phyloP scores from a whole-genome alignment of 2,113 vertebrate species.

The Hypanus sabinus region DNA sequence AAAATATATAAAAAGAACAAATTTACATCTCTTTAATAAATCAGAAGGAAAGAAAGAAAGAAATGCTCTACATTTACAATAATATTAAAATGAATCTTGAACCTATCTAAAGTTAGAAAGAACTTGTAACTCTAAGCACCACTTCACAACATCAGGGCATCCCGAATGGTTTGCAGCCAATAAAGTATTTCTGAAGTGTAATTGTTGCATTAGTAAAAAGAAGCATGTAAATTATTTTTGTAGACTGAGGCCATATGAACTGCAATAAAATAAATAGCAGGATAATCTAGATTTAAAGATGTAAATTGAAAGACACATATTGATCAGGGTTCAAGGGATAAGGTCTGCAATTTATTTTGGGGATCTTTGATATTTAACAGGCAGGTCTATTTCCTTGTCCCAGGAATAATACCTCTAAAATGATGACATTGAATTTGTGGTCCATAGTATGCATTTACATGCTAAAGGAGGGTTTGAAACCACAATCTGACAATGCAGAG shows the following conservation, averaged over 20 bases:
- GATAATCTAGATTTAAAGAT: background rate
- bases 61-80: background rate
- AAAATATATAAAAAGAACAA: background rate
- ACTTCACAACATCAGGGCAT: background rate
- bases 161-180: background rate
- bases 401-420: background rate
- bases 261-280: background rate
- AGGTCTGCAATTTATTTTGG: background rate
- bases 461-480: background rate
- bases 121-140: background rate
- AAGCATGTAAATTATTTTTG: background rate
- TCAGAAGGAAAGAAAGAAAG: slow-evolving; percentile 2
- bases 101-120: background rate
- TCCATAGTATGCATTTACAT: background rate
- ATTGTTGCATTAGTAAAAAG: background rate
- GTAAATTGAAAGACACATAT: background rate
- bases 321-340: background rate
- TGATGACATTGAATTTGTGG: background rate
- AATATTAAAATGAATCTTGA: background rate
- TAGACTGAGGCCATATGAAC: background rate
- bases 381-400: background rate
- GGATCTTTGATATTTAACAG: background rate
- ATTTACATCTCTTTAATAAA: background rate
- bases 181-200: background rate
- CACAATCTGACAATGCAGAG: background rate